These are phyloP conservation scores for Spialia ferax DNA, from an alignment of 2,888 invertebrate genomes.

Conservation along the genomic window DNA sequence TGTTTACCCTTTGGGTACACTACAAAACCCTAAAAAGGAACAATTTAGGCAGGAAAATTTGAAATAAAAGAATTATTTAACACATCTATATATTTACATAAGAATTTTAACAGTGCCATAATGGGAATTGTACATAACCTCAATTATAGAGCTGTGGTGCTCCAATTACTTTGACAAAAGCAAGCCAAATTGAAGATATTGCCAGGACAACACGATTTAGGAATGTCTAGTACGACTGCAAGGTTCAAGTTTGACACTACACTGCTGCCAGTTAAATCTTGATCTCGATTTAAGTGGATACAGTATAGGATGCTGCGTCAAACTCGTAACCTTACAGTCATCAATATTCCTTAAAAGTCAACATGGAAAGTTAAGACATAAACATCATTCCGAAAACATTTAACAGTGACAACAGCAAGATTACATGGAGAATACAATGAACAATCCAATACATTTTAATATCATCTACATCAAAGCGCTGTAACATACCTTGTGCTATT, in stretches of 20 bases:
- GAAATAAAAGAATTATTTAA: conserved; percentile 76
- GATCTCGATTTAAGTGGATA: conserved; percentile 71
- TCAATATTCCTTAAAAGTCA: conserved; percentile 59
- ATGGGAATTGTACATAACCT: conserved; percentile 70
- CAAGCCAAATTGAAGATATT: conserved; percentile 69
- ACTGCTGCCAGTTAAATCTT: conserved; percentile 78
- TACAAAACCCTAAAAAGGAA: too few species aligned
- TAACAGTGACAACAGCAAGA: conserved; percentile 53
- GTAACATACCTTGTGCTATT: conserved; percentile 57
- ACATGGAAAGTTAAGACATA: conserved; percentile 53
- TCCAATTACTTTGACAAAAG: conserved; percentile 62
- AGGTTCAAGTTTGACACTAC: conserved; percentile 65
- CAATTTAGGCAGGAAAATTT: not conserved
- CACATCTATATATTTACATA: conserved; percentile 87
- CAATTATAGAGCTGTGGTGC: conserved; percentile 69
- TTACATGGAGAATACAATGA: conserved; percentile 55
- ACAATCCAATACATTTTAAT: conserved; percentile 51
- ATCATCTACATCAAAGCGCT: conserved; percentile 53
- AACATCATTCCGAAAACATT: conserved; percentile 56
- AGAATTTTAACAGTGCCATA: conserved; percentile 84
- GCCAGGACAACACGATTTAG: conserved; percentile 67
- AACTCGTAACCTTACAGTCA: conserved; percentile 59
- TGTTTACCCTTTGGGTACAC: too few species aligned
- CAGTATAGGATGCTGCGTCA: conserved; percentile 81
- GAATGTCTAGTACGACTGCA: conserved; percentile 62